Percentiles rank a stretch among this genome's conserved stretches.
These are phyloP conservation scores for Okapia johnstoni DNA, from an alignment of 2,113 vertebrate species.

Conservation along the genomic window DNA sequence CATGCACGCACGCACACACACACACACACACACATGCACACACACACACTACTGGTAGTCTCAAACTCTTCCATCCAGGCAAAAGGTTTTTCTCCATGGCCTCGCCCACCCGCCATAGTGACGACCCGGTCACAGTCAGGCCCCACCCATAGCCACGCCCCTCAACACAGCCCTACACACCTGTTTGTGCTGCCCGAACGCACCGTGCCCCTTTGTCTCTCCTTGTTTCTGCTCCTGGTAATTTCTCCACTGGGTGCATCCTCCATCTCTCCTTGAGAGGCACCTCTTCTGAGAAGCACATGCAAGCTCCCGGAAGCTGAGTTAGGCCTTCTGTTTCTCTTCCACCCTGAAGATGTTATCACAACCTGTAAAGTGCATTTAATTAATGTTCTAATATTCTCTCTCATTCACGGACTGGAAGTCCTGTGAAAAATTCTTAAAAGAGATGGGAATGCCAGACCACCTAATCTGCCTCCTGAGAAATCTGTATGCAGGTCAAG, in stretches of 20 bases:
- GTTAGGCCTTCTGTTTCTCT: not conserved
- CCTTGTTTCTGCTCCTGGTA: not conserved
- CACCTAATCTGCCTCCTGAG: not conserved
- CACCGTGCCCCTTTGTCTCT: accelerated
- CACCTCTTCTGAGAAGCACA: not conserved
- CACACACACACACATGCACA: not conserved
- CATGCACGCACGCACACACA: too few species aligned
- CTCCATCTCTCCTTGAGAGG: accelerated
- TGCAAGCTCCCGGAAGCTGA: too few species aligned
- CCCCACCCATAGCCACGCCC: too few species aligned
- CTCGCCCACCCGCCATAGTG: accelerated
- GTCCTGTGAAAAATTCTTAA: not conserved
- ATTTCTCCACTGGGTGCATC: not conserved
- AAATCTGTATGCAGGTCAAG: not conserved
- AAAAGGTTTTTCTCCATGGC: not conserved
- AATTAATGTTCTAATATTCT: too few species aligned
- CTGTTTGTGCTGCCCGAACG: too few species aligned
- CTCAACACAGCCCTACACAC: accelerated
- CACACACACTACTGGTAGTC: not conserved
- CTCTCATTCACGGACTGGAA: not conserved
- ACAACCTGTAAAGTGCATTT: not conserved
- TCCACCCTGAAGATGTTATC: not conserved
- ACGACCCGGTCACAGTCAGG: accelerated
- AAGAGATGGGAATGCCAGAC: not conserved
- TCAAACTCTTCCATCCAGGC: not conserved